phyloP scores from a whole-genome alignment of 2,797 vertebrate species.

The Cyclopterus lumpus region DNA sequence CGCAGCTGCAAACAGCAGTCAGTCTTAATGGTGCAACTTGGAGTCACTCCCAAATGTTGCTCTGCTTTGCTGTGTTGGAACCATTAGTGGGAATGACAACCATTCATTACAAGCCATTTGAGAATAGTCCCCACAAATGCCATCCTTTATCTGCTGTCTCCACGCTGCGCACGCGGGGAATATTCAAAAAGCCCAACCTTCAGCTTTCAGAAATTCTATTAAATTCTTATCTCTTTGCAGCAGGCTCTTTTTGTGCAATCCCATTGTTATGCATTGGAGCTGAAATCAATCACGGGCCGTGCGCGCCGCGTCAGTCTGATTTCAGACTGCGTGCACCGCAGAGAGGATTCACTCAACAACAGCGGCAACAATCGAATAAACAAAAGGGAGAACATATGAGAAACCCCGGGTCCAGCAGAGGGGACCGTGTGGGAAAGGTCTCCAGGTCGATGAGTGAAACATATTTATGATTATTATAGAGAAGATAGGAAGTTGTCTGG shows the following conservation, averaged over 20 bases:
- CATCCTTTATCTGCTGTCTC: conserved; percentile 91
- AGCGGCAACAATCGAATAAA: conserved; percentile 76
- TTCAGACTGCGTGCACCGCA: conserved; percentile 73
- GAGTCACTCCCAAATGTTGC: conserved; percentile 80
- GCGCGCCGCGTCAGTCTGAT: conserved; percentile 86
- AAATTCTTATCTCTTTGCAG: conserved; percentile 95
- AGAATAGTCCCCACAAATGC: conserved; percentile 91
- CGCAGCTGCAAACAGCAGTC: conserved; percentile 40
- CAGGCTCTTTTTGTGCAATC: conserved; percentile 89
- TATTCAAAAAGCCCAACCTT: conserved; percentile 94
- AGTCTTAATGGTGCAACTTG: conserved; percentile 73
- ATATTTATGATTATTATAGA: background rate
- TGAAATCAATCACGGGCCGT: conserved; percentile 89
- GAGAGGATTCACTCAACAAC: conserved; percentile 70
- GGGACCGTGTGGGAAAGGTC: conserved; percentile 5
- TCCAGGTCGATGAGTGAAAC: conserved; percentile 12
- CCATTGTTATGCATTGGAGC: conserved; percentile 92
- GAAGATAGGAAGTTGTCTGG: background rate
- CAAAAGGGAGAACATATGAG: conserved; percentile 65
- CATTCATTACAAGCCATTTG: conserved; percentile 90
- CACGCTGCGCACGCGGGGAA: conserved; percentile 87
- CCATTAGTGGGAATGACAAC: conserved; percentile 90
- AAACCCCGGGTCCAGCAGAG: conserved; percentile 27
- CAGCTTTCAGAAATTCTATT: conserved; percentile 96
- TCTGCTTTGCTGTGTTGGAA: conserved; percentile 82